Evolutionary conservation across 2,888 invertebrate species (phyloP), one percentile per base, ranked within the genome.

Genomic region (Coelogynopora nodosa): DNA sequence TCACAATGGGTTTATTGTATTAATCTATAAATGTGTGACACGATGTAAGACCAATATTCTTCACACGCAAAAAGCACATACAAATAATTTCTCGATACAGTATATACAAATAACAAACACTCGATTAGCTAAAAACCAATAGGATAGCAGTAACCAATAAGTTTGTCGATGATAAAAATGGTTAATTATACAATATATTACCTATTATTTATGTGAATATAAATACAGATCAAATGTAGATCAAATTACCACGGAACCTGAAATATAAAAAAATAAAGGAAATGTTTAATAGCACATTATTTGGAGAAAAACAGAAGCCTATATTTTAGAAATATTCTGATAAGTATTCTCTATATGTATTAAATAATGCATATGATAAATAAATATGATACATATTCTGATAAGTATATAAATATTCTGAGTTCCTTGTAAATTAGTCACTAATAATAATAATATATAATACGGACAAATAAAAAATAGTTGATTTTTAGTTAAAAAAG

Each of bases 51-150:
- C 49, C 5, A 74, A 13, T 74, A 74, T 74, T n/a, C 27, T 23
- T 74, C 74, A 26, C 27, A 74, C 49, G 49, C 74, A 74, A 74
- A 49, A 74, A 74, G 74, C 74, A 74, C 74, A 74, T 74, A 74
- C n/a, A 74, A 74, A 74, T 74, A 74, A 74, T 10, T 74, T 74
- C 27, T 74, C 23, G 23, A 74, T 74, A 74, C 74, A 13, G 74
- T 74, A 74, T 74, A 74, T 74, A 74, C 74, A 74, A 74, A 74
- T 26, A 23, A 74, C 23, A 74, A 74, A 74, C 74, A 74, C 5
- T 13, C 18, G 23, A 23, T 74, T 74, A 2, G 23, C 74, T 74
- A 74, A 26, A 26, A 74, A 74, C 74, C 74, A 74, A 23, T 74
- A 74, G 2, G 74, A 23, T 49, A 10, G 49, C 18, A 49, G 18